Percentiles rank a stretch among this genome's conserved stretches.
Conservation (phyloP, 1,140 invertebrate genomes). For the Limonius californicus region DNA sequence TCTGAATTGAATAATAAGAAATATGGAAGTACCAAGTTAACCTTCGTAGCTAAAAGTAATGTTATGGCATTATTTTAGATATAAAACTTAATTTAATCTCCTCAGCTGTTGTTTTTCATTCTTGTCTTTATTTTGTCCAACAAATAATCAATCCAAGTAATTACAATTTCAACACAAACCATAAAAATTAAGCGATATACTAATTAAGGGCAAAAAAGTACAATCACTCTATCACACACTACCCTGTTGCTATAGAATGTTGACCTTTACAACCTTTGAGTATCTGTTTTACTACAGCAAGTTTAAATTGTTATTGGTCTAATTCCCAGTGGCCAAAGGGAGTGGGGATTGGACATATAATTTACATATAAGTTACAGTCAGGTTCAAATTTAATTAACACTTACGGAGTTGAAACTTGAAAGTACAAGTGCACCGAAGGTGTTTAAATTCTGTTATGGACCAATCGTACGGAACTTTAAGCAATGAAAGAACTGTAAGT, state of each 20-base stretch:
- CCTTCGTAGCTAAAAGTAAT: no score
- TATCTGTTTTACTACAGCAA: not conserved
- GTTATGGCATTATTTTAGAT: no score
- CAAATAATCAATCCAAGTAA: not conserved
- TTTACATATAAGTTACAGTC: not conserved
- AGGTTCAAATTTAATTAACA: not conserved
- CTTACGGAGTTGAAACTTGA: not conserved
- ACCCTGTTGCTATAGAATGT: not conserved
- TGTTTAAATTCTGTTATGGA: not conserved
- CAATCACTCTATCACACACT: not conserved
- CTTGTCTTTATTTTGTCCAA: not conserved
- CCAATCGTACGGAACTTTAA: not conserved
- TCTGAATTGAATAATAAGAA: no score
- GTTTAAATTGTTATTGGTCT: conserved; percentile 3
- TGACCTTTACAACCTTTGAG: conserved; percentile 8
- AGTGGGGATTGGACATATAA: not conserved
- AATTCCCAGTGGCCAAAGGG: not conserved
- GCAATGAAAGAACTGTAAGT: not conserved
- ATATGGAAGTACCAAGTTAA: no score
- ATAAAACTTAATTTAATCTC: not conserved
- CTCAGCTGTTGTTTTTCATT: not conserved
- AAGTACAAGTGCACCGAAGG: not conserved
- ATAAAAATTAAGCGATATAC: not conserved
- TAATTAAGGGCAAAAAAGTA: not conserved
- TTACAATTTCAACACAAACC: not conserved